A percentile compares a stretch with the other conserved stretches of the same genome.
These are phyloP conservation scores for Torymus auratus DNA, from an alignment of 2,888 invertebrate genomes.

Conservation along the genomic window DNA sequence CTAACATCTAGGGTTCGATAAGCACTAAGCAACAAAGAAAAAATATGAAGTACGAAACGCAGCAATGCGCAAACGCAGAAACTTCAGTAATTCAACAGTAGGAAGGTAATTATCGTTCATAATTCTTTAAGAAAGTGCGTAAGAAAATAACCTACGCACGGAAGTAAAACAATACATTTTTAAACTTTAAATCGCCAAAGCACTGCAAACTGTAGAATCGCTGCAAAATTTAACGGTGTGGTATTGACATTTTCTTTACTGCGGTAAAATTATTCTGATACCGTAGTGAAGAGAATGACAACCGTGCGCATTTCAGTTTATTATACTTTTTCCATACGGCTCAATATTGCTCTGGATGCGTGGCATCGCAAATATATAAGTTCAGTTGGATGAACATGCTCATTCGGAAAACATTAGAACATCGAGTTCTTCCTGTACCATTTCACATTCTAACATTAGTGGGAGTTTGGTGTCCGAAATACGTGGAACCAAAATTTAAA, in stretches of 20 bases:
- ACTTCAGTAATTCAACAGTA: not conserved
- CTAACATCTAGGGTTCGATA: too few species aligned
- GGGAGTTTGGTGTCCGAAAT: conserved; percentile 33
- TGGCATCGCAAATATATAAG: not conserved
- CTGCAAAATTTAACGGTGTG: conserved; percentile 21
- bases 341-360: not conserved
- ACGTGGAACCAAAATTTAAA: not conserved
- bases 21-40: too few species aligned
- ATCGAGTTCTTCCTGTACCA: conserved; percentile 39
- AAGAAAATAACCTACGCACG: conserved; percentile 13
- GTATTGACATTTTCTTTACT: conserved; percentile 15
- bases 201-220: not conserved
- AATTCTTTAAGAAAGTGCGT: conserved; percentile 25
- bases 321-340: not conserved
- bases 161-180: conserved; percentile 20
- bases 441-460: conserved; percentile 39
- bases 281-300: too few species aligned
- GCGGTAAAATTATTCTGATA: too few species aligned
- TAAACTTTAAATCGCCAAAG: conserved; percentile 25
- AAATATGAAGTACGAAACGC: not conserved
- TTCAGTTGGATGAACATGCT: conserved; percentile 16
- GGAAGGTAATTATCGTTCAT: not conserved
- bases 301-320: too few species aligned
- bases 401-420: conserved; percentile 28
- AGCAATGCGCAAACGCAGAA: conserved; percentile 31